A percentile compares a stretch with the other conserved stretches of the same genome.
These are phyloP conservation scores for Boulengeromyrus knoepffleri DNA, from an alignment of 2,113 vertebrate genomes.

Conservation along the genomic window DNA sequence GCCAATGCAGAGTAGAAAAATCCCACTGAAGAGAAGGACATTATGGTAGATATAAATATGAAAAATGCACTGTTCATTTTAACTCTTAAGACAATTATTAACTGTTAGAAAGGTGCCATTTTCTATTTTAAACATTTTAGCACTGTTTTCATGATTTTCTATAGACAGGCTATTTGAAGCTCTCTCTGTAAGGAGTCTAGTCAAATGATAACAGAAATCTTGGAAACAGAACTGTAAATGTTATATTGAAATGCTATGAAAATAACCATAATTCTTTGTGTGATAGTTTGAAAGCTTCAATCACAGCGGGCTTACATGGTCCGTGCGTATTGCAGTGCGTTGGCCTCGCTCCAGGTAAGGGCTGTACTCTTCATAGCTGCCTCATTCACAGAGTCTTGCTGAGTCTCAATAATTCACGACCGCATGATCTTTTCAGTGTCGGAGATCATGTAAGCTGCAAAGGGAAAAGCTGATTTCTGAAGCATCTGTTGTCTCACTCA, in stretches of 20 bases:
- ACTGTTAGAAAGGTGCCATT: neutral
- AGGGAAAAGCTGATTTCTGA: neutral
- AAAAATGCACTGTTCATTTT: neutral
- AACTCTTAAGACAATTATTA: neutral
- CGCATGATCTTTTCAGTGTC: neutral
- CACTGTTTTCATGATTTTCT: neutral
- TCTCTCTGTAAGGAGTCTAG: neutral
- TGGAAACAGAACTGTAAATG: neutral
- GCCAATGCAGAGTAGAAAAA: neutral
- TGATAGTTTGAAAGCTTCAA: neutral
- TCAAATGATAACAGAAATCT: neutral
- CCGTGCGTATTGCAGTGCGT: neutral
- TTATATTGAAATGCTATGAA: neutral
- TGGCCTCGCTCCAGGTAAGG: neutral
- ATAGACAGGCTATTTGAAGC: neutral
- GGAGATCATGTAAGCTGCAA: neutral
- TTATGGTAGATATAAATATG: neutral
- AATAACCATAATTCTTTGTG: neutral
- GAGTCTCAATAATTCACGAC: neutral
- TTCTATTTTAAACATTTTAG: neutral
- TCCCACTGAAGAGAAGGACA: neutral
- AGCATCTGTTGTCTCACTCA: neutral
- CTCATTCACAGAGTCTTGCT: neutral
- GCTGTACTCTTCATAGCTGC: neutral
- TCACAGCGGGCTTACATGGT: neutral